Conservation (phyloP, 1,140 invertebrate genomes). For the Drosophila melanica region DNA sequence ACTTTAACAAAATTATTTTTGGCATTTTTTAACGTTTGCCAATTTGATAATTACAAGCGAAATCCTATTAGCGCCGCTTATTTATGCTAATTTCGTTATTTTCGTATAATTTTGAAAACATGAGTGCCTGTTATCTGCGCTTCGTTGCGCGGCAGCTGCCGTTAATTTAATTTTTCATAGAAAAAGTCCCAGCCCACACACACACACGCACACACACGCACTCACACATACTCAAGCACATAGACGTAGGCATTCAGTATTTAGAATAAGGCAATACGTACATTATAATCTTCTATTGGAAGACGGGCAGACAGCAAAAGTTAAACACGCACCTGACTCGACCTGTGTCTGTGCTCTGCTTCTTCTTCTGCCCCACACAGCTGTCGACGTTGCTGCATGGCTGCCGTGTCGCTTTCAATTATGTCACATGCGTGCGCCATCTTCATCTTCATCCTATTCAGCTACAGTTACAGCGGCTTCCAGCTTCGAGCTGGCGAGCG, state of each 20-base stretch:
- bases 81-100: slow-evolving; percentile 78
- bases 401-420: slow-evolving; percentile 74
- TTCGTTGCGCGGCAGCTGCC: slow-evolving; percentile 42
- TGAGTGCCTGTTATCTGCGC: slow-evolving; percentile 67
- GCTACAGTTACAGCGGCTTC: neutral
- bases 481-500: slow-evolving; percentile 16
- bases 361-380: neutral
- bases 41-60: slow-evolving; percentile 78
- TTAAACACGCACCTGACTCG: slow-evolving; percentile 52
- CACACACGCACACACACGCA: slow-evolving; percentile 43
- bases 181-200: slow-evolving; percentile 25
- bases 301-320: slow-evolving; percentile 43
- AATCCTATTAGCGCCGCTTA: slow-evolving; percentile 76
- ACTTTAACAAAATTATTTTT: slow-evolving; percentile 51
- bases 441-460: slow-evolving; percentile 48
- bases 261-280: slow-evolving; percentile 76
- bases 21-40: slow-evolving; percentile 40
- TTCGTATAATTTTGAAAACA: slow-evolving; percentile 68
- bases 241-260: slow-evolving; percentile 48
- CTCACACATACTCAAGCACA: slow-evolving; percentile 41
- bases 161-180: slow-evolving; percentile 73
- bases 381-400: slow-evolving; percentile 32
- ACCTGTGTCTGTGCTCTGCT: slow-evolving; percentile 15
- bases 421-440: slow-evolving; percentile 72
- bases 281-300: slow-evolving; percentile 77